Base-by-base conservation (phyloP, 64 coral and sea anemone genomes). In the Pocillopora damicornis region DNA sequence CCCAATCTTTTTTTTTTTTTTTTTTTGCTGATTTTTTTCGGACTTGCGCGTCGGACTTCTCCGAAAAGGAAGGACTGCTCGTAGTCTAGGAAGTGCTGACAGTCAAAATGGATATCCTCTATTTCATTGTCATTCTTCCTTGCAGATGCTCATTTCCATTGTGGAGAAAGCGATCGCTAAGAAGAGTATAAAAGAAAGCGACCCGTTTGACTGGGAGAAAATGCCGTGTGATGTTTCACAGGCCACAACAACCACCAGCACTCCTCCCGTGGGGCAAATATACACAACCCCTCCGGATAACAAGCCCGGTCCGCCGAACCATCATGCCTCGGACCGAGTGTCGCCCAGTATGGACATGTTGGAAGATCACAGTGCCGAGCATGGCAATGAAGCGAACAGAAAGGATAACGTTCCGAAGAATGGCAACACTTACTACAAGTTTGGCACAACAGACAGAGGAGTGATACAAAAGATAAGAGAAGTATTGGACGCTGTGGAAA, bases 171-270 rank as follows among this genome's bases (percentile, higher is more conserved):
- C 88, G 10, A 90, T 94, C 57, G 88, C 82, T 61, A 92, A 91
- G 81, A 94, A 98, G 58, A 90, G 92, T 30, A 90, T 92, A 22
- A 94, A 90, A 16, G 92, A 98, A 8, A 91, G 75, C 20, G 96
- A 98, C 30, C 90, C 87, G 15, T 98, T 74, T 45, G 96, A 98
- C 87, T 98, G 96, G 96, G 92, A 98, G 78, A 98, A 92, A 79
- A 81, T 61, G 5, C 79, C 76, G 7, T 63, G 67, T 75, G 96
- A 98, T 34, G 76, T 89, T 14, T 98, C 96, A 4, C 93, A 94
- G 73, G 89, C 96, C 60, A 98, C 96, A 11, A 94, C 92, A 1
- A 98, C 92, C 38, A 98, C 92, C 0, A 98, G 96, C 35, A 98
- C 96, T 13, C 90, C 90, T 38, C 76, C 92, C 23, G 38, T 92